These are phyloP conservation scores for Myrmecobius fasciatus DNA, from an alignment of 2,113 vertebrate species.

Conservation along the genomic window DNA sequence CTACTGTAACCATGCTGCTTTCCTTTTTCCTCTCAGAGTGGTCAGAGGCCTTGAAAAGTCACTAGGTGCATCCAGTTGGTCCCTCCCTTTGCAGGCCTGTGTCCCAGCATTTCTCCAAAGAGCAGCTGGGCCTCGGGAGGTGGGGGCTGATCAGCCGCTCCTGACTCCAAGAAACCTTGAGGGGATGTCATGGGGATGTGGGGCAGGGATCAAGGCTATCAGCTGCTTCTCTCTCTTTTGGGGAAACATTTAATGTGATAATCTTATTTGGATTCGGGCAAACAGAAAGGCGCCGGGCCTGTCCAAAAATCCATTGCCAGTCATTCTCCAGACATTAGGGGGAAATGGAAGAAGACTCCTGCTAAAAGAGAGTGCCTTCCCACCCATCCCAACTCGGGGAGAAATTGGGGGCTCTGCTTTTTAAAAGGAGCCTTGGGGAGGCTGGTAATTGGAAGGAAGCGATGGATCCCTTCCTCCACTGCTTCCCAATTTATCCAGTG, in stretches of 20 bases:
- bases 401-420: background rate
- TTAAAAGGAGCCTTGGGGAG: background rate
- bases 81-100: background rate
- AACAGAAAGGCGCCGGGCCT: background rate
- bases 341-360: background rate
- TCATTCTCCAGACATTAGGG: background rate
- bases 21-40: too few species aligned
- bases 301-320: conserved; percentile 28
- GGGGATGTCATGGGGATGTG: conserved; percentile 2
- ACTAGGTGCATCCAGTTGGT: background rate
- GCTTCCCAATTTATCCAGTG: background rate
- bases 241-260: conserved; percentile 68
- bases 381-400: background rate
- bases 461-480: background rate
- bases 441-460: background rate
- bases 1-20: background rate
- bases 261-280: conserved; percentile 56
- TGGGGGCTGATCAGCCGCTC: background rate
- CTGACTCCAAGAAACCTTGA: background rate
- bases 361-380: too few species aligned
- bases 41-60: too few species aligned
- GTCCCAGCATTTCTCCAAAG: background rate
- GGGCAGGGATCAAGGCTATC: conserved; percentile 22
- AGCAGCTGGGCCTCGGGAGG: background rate
- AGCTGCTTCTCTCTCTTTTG: conserved; percentile 59